Evolutionary conservation across 2,797 vertebrate species (phyloP), one percentile per base, ranked within the genome.

Genomic region (Hylomyscus alleni): DNA sequence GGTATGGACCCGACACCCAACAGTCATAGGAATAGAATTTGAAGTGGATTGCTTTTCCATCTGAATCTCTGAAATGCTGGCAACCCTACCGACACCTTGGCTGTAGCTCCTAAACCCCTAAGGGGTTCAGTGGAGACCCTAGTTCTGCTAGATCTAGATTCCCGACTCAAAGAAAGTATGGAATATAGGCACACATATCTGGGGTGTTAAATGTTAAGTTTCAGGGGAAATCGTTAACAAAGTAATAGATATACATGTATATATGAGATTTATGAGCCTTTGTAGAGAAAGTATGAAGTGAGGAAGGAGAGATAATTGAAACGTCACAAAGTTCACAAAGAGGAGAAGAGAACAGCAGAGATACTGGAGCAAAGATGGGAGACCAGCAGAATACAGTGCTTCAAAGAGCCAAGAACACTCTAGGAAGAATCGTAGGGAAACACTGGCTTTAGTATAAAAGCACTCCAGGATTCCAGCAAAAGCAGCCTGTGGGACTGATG

Each of bases 321-420:
- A 87, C 31, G 47, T 77, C 91, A 82, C 52, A 44, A 96, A 69
- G 24, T 17, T 69, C 76, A n/a, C 83, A 86, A 58, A 91, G 78
- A 10, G 89, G 20, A n/a, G 34, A 82, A 76, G 67, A 86, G 3
- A 88, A 82, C 77, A 34, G 40, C 85, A 60, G 47, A 91, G 67
- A 88, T 10, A n/a, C 34, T 44, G 65, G 78, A 90, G 52, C 62
- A 88, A 54, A 89, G 58, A 37, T 82, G 78, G 52, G 44, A 90
- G 69, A 3, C 69, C 72, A 76, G 37, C 60, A 34, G 4, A 85
- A 85, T 31, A 34, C 7, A 50, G 54, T 76, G 15, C 90, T 69
- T 89, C 17, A 84, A 92, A 81, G 73, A 65, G 15, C 9, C 78
- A 60, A 3, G 44, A 78, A 67, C 13, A 40, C 19, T 62, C 13